phyloP scores from a whole-genome alignment of 2,797 vertebrate genomes.

The Anguilla marmorata region DNA sequence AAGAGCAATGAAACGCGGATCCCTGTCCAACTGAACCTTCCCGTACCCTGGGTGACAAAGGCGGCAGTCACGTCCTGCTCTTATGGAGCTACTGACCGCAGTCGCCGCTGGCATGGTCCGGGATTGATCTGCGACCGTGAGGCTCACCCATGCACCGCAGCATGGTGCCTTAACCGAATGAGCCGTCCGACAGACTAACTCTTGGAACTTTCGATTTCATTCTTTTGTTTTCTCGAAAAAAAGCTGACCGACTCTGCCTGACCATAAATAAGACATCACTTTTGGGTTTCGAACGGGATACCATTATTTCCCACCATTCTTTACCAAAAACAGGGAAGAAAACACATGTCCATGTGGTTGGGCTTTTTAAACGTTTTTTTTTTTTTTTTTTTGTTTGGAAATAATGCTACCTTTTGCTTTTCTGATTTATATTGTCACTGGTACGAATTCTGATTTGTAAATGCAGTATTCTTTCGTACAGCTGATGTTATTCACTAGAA shows the following conservation, averaged over 20 bases:
- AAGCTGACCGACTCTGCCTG: conserved; percentile 10
- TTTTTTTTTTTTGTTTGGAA: conserved; percentile 27
- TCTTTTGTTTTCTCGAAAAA: not conserved
- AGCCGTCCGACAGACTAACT: not conserved
- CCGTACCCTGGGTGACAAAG: not conserved
- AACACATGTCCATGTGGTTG: conserved; percentile 17
- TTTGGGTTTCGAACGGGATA: conserved; percentile 15
- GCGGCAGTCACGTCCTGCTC: no score
- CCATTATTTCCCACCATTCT: conserved; percentile 18
- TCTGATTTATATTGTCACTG: conserved; percentile 40
- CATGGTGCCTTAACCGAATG: not conserved
- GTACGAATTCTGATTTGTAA: conserved; percentile 43
- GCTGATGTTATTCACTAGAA: conserved; percentile 45
- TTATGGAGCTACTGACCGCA: no score
- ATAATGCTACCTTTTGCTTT: conserved; percentile 40
- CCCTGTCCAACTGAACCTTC: not conserved
- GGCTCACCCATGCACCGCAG: not conserved
- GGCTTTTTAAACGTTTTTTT: conserved; percentile 14
- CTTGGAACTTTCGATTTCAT: not conserved
- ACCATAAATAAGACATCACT: conserved; percentile 30
- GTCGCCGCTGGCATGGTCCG: not conserved
- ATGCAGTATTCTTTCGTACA: conserved; percentile 39
- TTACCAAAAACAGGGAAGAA: conserved; percentile 25
- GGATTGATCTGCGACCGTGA: not conserved
- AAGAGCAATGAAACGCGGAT: not conserved